A percentile compares a stretch with the other conserved stretches of the same genome.
These are phyloP conservation scores for Eristalis pertinax DNA, from an alignment of 2,888 invertebrate genomes.

Conservation along the genomic window DNA sequence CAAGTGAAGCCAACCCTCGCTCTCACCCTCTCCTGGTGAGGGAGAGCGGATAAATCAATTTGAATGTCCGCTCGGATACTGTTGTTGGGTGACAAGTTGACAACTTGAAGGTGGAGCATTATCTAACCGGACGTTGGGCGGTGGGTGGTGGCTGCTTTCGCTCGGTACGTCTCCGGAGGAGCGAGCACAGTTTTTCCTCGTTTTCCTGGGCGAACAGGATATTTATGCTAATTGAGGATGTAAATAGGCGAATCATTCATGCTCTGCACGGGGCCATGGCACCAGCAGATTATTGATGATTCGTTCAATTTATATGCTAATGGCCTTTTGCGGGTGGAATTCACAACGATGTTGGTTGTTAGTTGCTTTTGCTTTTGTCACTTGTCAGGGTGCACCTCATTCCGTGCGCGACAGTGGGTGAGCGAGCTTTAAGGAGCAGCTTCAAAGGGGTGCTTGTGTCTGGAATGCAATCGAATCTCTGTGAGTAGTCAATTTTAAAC, in stretches of 20 bases:
- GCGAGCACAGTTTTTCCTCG: not conserved
- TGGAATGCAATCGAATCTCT: too few species aligned
- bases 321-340: not conserved
- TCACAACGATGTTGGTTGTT: not conserved
- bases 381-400: not conserved
- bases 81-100: not conserved
- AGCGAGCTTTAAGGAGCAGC: not conserved
- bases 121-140: not conserved
- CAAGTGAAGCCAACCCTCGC: not conserved
- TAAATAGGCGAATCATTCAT: not conserved
- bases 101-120: not conserved
- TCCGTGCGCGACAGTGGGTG: not conserved
- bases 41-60: not conserved
- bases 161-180: too few species aligned
- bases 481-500: too few species aligned
- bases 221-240: not conserved
- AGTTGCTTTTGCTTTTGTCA: not conserved
- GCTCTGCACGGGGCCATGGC: not conserved
- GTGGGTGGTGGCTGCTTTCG: not conserved
- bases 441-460: not conserved
- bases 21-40: not conserved
- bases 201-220: not conserved
- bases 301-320: conserved; percentile 28
- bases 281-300: not conserved
- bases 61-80: not conserved